phyloP scores from a whole-genome alignment of 2,113 vertebrate genomes.

The Canis aureus region DNA sequence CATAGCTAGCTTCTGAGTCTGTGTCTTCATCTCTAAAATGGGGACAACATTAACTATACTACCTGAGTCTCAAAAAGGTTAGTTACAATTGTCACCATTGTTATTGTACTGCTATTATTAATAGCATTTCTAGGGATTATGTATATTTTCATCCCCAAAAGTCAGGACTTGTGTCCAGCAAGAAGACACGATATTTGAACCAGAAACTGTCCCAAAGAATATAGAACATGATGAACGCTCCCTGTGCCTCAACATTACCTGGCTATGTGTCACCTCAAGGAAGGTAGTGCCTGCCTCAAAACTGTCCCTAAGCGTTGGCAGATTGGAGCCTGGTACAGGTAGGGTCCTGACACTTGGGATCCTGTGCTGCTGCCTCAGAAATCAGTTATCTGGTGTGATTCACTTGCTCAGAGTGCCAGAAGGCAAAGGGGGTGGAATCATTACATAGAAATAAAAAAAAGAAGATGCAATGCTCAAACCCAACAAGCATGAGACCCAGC shows the following conservation, averaged over 20 bases:
- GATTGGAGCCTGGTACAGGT: not conserved
- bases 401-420: not conserved
- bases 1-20: not conserved
- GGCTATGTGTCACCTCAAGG: not conserved
- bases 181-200: not conserved
- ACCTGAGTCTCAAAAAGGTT: not conserved
- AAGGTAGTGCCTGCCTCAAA: not conserved
- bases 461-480: not conserved
- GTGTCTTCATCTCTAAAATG: not conserved
- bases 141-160: not conserved
- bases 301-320: not conserved
- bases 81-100: not conserved
- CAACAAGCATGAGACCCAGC: fast-evolving
- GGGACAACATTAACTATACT: no score
- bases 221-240: not conserved
- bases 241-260: not conserved
- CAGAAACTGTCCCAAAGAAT: not conserved
- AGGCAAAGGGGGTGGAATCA: not conserved
- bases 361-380: not conserved
- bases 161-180: not conserved
- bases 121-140: not conserved
- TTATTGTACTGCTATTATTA: not conserved
- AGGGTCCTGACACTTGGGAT: not conserved
- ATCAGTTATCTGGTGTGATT: not conserved
- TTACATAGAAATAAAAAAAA: not conserved